Conservation (phyloP, 2,797 vertebrate genomes). For the Hozukius guyotensis region DNA sequence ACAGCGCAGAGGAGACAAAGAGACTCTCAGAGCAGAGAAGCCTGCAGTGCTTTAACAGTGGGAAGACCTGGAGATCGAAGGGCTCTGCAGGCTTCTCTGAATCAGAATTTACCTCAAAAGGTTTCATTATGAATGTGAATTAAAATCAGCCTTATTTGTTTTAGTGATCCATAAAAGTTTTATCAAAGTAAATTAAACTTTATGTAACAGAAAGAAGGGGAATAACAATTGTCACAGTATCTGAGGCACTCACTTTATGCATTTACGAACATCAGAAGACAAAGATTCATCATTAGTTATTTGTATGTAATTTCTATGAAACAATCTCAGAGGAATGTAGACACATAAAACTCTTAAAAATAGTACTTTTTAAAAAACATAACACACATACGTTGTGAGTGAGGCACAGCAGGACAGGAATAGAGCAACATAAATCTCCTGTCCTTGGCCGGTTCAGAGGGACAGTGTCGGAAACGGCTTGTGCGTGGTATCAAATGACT, state of each 20-base stretch:
- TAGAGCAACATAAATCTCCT: slow-evolving; percentile 40
- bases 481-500: slow-evolving; percentile 50
- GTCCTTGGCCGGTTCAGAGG: slow-evolving; percentile 32
- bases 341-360: not conserved
- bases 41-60: slow-evolving; percentile 8
- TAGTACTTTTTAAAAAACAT: not conserved
- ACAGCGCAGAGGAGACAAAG: slow-evolving; percentile 51
- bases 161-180: not conserved
- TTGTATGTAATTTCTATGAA: not conserved
- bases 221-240: not conserved
- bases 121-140: not conserved
- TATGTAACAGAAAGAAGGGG: not conserved
- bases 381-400: not conserved
- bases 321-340: not conserved
- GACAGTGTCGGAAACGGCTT: slow-evolving; percentile 18
- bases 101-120: not conserved
- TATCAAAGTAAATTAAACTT: not conserved
- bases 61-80: not conserved
- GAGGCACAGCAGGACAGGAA: slow-evolving; percentile 34
- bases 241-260: not conserved
- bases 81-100: not conserved
- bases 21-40: slow-evolving; percentile 44
- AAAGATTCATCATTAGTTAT: not conserved
- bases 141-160: not conserved
- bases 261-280: not conserved